A percentile compares a stretch with the other conserved stretches of the same genome.
These are phyloP conservation scores for Pachyuromys duprasi DNA, from an alignment of 2,797 vertebrate genomes.

Conservation along the genomic window DNA sequence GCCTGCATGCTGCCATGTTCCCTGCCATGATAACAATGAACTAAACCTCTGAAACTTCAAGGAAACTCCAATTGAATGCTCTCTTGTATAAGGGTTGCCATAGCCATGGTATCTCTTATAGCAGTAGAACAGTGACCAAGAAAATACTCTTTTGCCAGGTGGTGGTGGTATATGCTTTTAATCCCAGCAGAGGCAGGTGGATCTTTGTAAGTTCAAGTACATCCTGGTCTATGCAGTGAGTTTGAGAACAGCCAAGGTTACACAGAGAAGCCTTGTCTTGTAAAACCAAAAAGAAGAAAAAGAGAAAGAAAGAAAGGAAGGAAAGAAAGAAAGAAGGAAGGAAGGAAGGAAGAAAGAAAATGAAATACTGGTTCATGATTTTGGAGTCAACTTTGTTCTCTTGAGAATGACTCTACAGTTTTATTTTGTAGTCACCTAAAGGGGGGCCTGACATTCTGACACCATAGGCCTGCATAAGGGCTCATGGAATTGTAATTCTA, in stretches of 20 bases:
- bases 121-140: neutral
- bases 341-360: no score
- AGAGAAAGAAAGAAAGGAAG: no score
- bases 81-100: neutral
- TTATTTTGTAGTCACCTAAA: neutral
- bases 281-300: no score
- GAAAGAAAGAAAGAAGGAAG: no score
- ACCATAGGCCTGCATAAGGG: neutral
- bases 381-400: conserved; percentile 4
- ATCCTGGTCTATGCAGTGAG: no score
- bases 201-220: no score
- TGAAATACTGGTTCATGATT: neutral
- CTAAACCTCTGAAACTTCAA: neutral
- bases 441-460: neutral
- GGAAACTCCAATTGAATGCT: neutral
- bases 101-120: neutral
- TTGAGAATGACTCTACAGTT: neutral
- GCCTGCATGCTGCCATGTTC: no score
- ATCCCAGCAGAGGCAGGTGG: no score
- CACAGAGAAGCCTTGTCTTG: no score
- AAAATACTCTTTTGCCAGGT: neutral
- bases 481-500: neutral
- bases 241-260: no score
- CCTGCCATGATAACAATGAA: neutral
- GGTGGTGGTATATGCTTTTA: no score